Evolutionary conservation across 2,113 vertebrate genomes (phyloP).

Genomic region (Megaptera novaeangliae): DNA sequence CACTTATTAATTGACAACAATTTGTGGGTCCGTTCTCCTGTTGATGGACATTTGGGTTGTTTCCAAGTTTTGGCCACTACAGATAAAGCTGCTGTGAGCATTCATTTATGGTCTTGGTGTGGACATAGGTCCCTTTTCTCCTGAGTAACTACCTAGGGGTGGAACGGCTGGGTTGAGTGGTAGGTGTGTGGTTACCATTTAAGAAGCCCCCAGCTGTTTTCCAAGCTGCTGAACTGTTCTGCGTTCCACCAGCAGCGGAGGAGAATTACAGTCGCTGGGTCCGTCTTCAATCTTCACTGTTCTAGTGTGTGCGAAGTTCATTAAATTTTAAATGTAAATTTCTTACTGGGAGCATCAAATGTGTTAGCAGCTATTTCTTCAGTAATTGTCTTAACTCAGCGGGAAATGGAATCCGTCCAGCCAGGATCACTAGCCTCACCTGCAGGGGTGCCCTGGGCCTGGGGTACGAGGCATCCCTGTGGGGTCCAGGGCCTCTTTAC

Average conservation of each 20-base stretch:
- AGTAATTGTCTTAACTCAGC: background rate
- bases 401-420: background rate
- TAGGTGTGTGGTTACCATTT: background rate
- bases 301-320: background rate
- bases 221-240: background rate
- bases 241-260: too few species aligned
- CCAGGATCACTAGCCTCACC: accelerated
- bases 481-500: background rate
- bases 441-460: background rate
- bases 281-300: too few species aligned
- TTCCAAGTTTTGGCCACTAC: background rate
- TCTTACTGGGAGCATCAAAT: background rate
- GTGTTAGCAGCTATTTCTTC: background rate
- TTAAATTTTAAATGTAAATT: background rate
- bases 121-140: background rate
- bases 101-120: background rate
- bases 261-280: too few species aligned
- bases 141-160: background rate
- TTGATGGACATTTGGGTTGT: background rate
- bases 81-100: background rate
- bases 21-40: background rate
- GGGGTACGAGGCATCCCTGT: accelerated
- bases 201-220: background rate
- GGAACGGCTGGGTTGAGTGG: background rate
- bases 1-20: background rate